A percentile compares a stretch with the other conserved stretches of the same genome.
Conservation (phyloP, 2,888 invertebrate genomes). For the Phyto melanocephala region DNA sequence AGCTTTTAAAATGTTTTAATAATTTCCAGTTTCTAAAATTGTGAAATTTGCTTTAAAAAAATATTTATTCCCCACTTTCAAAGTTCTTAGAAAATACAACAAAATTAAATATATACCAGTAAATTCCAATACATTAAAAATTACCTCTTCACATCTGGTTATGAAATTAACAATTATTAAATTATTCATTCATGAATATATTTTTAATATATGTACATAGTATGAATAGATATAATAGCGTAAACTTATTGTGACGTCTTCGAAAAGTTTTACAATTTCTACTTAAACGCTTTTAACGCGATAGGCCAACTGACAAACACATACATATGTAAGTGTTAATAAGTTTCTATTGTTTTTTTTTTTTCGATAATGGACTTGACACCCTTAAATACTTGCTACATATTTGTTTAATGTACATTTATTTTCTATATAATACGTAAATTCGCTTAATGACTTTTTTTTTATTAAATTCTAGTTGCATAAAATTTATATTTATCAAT, state of each 20-base stretch:
- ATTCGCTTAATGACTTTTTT: neutral
- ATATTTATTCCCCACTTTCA: neutral
- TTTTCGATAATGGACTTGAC: neutral
- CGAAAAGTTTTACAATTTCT: neutral
- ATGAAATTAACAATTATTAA: neutral
- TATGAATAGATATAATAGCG: neutral
- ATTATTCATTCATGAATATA: neutral
- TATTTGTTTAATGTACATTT: neutral
- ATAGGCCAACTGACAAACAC: neutral
- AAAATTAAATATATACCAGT: neutral
- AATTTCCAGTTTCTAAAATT: conserved; percentile 27
- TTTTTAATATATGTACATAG: too few relatives aligned
- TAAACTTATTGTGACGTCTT: neutral
- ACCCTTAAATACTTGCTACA: neutral
- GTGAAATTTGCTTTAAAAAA: neutral
- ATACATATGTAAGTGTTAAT: neutral
- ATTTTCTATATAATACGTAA: neutral
- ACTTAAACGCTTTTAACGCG: neutral
- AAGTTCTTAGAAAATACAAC: neutral
- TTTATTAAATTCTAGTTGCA: neutral
- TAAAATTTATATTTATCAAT: neutral
- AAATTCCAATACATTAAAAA: neutral
- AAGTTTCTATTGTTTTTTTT: neutral
- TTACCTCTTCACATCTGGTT: neutral
- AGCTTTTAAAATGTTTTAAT: neutral